phyloP scores from a whole-genome alignment of 2,888 invertebrate species.

The Carpatolechia fugitivella region DNA sequence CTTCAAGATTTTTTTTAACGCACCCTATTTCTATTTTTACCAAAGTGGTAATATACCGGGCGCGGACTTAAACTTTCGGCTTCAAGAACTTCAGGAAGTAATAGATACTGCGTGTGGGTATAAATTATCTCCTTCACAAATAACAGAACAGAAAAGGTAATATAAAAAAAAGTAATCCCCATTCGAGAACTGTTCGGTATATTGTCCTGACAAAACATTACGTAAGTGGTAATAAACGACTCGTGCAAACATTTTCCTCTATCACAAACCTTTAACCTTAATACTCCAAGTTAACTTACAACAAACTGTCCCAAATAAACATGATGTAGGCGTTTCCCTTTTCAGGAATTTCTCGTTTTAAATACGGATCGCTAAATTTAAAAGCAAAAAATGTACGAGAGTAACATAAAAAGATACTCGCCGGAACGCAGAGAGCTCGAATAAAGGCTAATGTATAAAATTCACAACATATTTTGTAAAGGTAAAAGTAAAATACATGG shows the following conservation, averaged over 20 bases:
- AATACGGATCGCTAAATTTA: neutral
- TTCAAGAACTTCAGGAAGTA: too few species aligned
- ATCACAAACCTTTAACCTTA: neutral
- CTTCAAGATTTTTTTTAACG: too few species aligned
- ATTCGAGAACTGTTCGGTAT: too few species aligned
- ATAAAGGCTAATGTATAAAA: conserved; percentile 9
- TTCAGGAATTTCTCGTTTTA: neutral
- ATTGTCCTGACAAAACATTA: too few species aligned
- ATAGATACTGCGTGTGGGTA: too few species aligned
- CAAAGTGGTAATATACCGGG: too few species aligned
- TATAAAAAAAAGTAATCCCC: too few species aligned
- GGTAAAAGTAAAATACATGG: conserved; percentile 10
- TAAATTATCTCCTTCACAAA: too few species aligned
- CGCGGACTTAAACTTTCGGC: too few species aligned
- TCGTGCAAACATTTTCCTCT: neutral
- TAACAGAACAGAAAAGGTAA: too few species aligned
- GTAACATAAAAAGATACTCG: neutral
- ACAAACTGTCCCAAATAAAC: neutral
- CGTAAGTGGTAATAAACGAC: neutral
- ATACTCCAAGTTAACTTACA: neutral
- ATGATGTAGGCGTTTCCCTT: neutral
- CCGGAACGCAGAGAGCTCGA: neutral
- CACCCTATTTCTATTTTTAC: too few species aligned
- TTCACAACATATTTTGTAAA: conserved; percentile 8
- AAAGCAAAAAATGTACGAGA: neutral